These are phyloP conservation scores for Crotophaga sulcirostris DNA, from an alignment of 2,113 vertebrate genomes.

Conservation along the genomic window DNA sequence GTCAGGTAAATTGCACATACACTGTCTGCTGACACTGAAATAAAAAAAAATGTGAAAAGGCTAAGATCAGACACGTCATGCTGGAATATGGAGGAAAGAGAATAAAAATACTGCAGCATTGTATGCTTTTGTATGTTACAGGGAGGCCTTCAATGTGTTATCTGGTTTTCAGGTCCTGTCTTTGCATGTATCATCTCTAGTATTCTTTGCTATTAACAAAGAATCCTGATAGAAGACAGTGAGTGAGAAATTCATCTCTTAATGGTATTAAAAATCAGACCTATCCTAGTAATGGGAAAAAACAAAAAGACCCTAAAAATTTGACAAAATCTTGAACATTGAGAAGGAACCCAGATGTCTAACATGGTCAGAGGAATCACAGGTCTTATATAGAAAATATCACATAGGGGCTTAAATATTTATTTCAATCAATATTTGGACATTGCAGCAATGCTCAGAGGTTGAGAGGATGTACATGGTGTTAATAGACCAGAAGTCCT, in stretches of 20 bases:
- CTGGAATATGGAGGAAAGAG: neutral
- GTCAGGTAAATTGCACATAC: conserved; percentile 63
- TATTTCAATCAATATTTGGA: neutral
- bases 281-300: fast-evolving
- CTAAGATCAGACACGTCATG: conserved; percentile 47
- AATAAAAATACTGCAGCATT: neutral
- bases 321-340: neutral
- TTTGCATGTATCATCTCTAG: neutral
- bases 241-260: neutral
- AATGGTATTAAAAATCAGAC: neutral
- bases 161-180: neutral
- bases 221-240: neutral
- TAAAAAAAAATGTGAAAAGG: conserved; percentile 40
- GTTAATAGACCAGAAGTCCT: neutral
- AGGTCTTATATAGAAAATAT: neutral
- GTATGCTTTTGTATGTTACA: neutral
- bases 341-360: neutral
- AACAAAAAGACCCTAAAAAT: neutral
- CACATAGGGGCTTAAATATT: neutral
- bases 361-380: neutral
- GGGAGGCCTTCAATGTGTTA: neutral
- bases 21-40: conserved; percentile 39
- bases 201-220: neutral
- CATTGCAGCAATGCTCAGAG: neutral
- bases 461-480: neutral